Percentiles rank a stretch among this genome's conserved stretches.
Evolutionary conservation across 2,888 invertebrate genomes (phyloP).

Genomic region (Alloscopus bannaensis): DNA sequence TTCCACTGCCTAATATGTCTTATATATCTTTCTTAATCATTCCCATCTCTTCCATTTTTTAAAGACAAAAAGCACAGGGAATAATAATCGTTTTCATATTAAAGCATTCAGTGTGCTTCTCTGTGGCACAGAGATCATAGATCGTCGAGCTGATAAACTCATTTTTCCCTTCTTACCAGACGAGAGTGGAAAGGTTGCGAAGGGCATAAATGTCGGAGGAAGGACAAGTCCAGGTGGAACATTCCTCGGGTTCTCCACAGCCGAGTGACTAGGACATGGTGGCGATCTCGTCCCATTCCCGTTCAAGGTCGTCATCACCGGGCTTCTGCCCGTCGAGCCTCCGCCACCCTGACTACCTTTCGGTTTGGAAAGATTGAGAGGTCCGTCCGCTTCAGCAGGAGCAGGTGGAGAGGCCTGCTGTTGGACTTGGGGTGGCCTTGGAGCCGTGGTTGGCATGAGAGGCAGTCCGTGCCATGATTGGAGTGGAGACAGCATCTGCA

Average conservation of each 20-base stretch:
- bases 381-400: conserved; percentile 84
- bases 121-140: too few species aligned
- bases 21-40: conserved; percentile 17
- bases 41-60: not conserved
- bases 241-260: conserved; percentile 61
- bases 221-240: conserved; percentile 79
- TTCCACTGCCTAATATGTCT: conserved; percentile 14
- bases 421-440: conserved; percentile 67
- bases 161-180: conserved; percentile 71
- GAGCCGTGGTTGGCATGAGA: conserved; percentile 71
- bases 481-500: conserved; percentile 79
- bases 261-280: conserved; percentile 68
- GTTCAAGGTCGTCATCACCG: conserved; percentile 68
- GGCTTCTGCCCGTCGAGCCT: conserved; percentile 75
- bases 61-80: conserved; percentile 11
- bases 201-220: conserved; percentile 80
- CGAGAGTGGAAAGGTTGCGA: conserved; percentile 80
- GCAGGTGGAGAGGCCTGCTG: conserved; percentile 68
- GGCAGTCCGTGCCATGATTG: conserved; percentile 74
- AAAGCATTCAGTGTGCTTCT: not conserved
- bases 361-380: conserved; percentile 92
- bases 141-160: not conserved
- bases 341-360: conserved; percentile 76
- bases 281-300: conserved; percentile 74
- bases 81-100: not conserved